These are phyloP conservation scores for Paracanthobrama guichenoti DNA, from an alignment of 2,113 vertebrate genomes.

Conservation along the genomic window DNA sequence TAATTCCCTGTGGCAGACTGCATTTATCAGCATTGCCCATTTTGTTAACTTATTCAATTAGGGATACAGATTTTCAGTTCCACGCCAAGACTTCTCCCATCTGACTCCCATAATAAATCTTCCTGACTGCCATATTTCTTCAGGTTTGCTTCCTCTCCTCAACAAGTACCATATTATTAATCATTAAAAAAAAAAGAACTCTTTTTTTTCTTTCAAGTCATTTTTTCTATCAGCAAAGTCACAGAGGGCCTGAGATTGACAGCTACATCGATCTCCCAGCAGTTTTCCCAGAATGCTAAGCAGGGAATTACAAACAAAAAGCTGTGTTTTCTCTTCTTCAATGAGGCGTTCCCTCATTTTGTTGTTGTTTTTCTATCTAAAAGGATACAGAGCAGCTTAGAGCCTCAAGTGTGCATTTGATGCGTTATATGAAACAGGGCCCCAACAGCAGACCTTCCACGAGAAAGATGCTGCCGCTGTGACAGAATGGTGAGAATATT, in stretches of 20 bases:
- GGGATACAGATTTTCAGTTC: slow-evolving; percentile 73
- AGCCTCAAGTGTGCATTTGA: slow-evolving; percentile 52
- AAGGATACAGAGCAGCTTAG: slow-evolving; percentile 56
- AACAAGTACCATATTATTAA: slow-evolving; percentile 67
- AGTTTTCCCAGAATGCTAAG: slow-evolving; percentile 54
- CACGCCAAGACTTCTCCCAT: slow-evolving; percentile 64
- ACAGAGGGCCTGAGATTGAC: slow-evolving; percentile 67
- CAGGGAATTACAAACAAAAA: slow-evolving; percentile 27
- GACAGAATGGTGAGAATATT: slow-evolving; percentile 60
- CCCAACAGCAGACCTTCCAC: slow-evolving; percentile 32
- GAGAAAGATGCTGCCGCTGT: slow-evolving; percentile 33
- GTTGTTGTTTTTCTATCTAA: slow-evolving; percentile 63
- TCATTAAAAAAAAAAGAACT: slow-evolving; percentile 57
- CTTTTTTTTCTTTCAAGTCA: slow-evolving; percentile 57
- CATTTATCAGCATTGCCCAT: slow-evolving; percentile 68
- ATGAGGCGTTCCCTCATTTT: slow-evolving; percentile 9
- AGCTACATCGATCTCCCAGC: slow-evolving; percentile 67
- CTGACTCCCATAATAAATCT: slow-evolving; percentile 70
- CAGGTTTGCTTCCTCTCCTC: slow-evolving; percentile 63
- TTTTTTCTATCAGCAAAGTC: slow-evolving; percentile 64
- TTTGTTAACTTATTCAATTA: slow-evolving; percentile 75
- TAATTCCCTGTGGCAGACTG: slow-evolving; percentile 63
- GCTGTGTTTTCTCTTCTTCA: slow-evolving; percentile 37
- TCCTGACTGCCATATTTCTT: slow-evolving; percentile 47
- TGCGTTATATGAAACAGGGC: slow-evolving; percentile 34